Evolutionary conservation across 2,113 vertebrate species (phyloP).

Genomic region (Halichoeres trimaculatus): DNA sequence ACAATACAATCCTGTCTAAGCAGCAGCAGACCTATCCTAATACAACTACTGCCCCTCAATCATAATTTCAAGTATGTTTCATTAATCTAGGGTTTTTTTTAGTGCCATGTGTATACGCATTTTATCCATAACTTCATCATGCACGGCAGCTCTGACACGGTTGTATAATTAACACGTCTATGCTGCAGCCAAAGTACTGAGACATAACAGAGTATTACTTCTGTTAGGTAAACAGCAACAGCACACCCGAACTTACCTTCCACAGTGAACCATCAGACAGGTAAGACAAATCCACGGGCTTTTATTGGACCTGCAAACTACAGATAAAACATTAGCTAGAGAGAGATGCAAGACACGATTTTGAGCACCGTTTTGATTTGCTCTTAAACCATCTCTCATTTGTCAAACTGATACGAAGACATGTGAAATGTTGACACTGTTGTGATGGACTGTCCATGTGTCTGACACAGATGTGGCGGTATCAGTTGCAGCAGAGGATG

Average conservation of each 20-base stretch:
- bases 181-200: not conserved
- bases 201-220: not conserved
- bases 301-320: conserved; percentile 98
- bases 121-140: not conserved
- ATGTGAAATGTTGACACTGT: not conserved
- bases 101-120: not conserved
- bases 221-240: not conserved
- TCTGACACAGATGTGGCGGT: not conserved
- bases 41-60: too few relatives aligned
- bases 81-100: not conserved
- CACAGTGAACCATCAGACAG: conserved; percentile 96
- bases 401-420: not conserved
- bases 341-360: not conserved
- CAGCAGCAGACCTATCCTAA: too few relatives aligned
- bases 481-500: not conserved
- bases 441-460: not conserved
- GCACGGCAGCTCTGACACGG: not conserved
- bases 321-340: conserved; percentile 42
- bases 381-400: not conserved
- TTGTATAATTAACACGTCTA: not conserved
- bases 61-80: not conserved
- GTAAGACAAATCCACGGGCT: conserved; percentile 98
- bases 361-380: not conserved
- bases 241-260: conserved; percentile 85
- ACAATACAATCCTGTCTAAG: too few relatives aligned